These are phyloP conservation scores for Gopherus evgoodei DNA, from an alignment of 2,113 vertebrate genomes.

Conservation along the genomic window DNA sequence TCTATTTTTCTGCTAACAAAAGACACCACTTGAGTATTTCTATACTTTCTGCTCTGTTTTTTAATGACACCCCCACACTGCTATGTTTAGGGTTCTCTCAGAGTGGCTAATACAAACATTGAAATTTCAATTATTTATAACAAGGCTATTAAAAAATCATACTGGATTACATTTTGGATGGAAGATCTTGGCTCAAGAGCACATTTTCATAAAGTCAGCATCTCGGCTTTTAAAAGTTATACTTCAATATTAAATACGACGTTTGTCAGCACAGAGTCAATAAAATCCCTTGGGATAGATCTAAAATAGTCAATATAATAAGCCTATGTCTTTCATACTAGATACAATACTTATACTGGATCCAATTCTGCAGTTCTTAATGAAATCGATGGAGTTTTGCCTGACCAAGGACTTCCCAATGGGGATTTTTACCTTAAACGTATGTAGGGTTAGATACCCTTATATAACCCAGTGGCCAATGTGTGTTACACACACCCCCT, in stretches of 20 bases:
- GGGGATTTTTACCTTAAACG: neutral
- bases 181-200: constrained; percentile 62
- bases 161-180: constrained; percentile 65
- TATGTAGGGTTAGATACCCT: neutral
- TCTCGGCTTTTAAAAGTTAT: constrained; percentile 70
- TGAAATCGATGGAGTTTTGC: neutral
- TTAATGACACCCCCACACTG: neutral
- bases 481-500: neutral
- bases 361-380: neutral
- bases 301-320: constrained; percentile 37
- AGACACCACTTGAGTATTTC: accelerated
- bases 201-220: constrained; percentile 72
- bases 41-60: neutral
- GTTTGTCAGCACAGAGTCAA: constrained; percentile 42
- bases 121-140: constrained; percentile 75
- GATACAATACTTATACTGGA: constrained; percentile 12
- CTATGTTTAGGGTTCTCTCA: neutral
- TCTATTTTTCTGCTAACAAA: accelerated
- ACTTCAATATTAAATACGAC: constrained; percentile 64
- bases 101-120: constrained; percentile 55
- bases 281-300: constrained; percentile 52
- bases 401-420: neutral
- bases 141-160: constrained; percentile 35
- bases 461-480: neutral
- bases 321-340: constrained; percentile 46